These are phyloP conservation scores for Beris chalybata DNA, from an alignment of 2,888 invertebrate genomes.

Conservation along the genomic window DNA sequence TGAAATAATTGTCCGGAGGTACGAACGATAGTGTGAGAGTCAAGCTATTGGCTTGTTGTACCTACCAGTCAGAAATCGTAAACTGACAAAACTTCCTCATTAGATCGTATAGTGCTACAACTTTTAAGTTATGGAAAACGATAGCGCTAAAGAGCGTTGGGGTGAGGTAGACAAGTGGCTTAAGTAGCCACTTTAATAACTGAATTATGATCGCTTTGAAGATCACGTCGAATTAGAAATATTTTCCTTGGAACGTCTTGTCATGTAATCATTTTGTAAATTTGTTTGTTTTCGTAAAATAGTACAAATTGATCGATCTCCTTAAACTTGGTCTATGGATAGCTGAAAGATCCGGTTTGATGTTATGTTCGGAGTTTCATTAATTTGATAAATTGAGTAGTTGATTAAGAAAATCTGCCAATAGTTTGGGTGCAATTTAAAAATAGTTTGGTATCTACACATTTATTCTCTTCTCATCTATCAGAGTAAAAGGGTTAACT, in stretches of 20 bases:
- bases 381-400: too few species aligned
- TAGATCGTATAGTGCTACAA: constrained; percentile 11
- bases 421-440: too few species aligned
- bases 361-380: too few species aligned
- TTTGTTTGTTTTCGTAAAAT: constrained; percentile 2
- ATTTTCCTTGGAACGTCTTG: constrained; percentile 17
- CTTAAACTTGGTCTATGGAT: constrained; percentile 26
- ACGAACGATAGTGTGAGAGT: too few species aligned
- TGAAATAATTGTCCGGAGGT: too few species aligned
- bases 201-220: constrained; percentile 30
- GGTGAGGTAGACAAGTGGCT: constrained; percentile 25
- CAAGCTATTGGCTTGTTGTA: too few species aligned
- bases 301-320: constrained; percentile 12
- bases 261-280: constrained; percentile 4
- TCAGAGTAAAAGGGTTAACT: too few species aligned
- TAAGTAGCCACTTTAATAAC: constrained; percentile 28
- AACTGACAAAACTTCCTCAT: constrained; percentile 28
- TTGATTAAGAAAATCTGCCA: too few species aligned
- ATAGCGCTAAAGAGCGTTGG: constrained; percentile 22
- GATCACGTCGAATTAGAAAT: constrained; percentile 29
- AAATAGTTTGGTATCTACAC: too few species aligned
- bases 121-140: not conserved
- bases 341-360: too few species aligned
- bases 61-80: constrained; percentile 12
- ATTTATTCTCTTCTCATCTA: too few species aligned